A percentile compares a stretch with the other conserved stretches of the same genome.
phyloP scores from a whole-genome alignment of 2,888 invertebrate genomes.

The Emesis furor region DNA sequence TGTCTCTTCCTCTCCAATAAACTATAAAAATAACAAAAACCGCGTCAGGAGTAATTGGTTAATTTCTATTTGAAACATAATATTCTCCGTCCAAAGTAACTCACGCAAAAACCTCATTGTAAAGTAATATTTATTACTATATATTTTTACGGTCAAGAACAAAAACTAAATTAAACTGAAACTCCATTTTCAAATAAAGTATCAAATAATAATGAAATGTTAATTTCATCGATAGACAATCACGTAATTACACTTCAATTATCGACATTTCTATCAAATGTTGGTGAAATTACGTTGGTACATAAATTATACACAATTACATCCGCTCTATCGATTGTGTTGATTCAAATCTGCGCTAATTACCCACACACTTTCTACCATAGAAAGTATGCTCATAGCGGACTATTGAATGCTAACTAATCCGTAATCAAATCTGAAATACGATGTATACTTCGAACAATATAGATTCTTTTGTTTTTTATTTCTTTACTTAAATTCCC shows the following conservation, averaged over 20 bases:
- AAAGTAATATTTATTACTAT: too few species aligned
- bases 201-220: not conserved
- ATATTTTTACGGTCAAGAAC: too few species aligned
- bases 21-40: too few species aligned
- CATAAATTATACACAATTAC: conserved; percentile 12
- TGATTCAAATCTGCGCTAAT: conserved; percentile 17
- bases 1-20: too few species aligned
- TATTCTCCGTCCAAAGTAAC: too few species aligned
- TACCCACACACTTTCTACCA: conserved; percentile 19
- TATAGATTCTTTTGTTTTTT: not conserved
- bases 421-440: conserved; percentile 2
- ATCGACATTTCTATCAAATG: conserved; percentile 15
- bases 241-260: not conserved
- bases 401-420: conserved; percentile 14
- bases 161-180: too few species aligned
- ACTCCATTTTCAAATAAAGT: too few species aligned
- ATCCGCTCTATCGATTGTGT: conserved; percentile 21
- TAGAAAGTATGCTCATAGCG: conserved; percentile 13
- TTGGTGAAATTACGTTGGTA: conserved; percentile 12
- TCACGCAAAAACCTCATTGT: too few species aligned
- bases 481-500: too few species aligned
- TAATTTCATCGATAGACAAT: not conserved
- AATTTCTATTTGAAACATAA: too few species aligned
- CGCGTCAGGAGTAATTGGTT: too few species aligned
- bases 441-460: not conserved